A percentile compares a stretch with the other conserved stretches of the same genome.
Conservation (phyloP, 2,888 invertebrate genomes). For the Lepas anatifera region DNA sequence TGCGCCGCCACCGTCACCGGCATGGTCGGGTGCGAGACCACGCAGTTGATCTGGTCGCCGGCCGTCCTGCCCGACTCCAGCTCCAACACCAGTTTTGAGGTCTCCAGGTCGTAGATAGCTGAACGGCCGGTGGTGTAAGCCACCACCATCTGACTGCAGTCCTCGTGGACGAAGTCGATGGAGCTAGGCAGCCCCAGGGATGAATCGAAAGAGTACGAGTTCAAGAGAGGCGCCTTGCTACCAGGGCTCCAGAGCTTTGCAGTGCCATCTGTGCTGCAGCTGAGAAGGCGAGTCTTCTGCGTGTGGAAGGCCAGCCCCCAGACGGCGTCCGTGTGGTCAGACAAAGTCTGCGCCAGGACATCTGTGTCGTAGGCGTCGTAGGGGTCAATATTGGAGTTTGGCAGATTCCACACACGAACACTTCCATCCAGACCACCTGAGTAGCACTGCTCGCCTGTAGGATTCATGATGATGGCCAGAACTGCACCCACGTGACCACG, state of each 20-base stretch:
- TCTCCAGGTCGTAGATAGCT: conserved; percentile 82
- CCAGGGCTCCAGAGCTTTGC: conserved; percentile 85
- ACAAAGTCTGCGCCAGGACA: conserved; percentile 69
- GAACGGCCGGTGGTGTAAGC: conserved; percentile 74
- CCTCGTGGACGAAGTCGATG: conserved; percentile 90
- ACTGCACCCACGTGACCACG: conserved; percentile 91
- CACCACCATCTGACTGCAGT: conserved; percentile 79
- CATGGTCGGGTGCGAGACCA: conserved; percentile 91
- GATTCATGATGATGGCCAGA: conserved; percentile 83
- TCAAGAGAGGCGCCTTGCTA: conserved; percentile 61
- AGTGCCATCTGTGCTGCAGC: conserved; percentile 86
- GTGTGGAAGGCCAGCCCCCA: conserved; percentile 83
- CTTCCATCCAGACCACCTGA: conserved; percentile 89
- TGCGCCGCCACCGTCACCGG: conserved; percentile 93
- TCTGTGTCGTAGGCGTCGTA: conserved; percentile 92
- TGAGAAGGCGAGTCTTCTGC: conserved; percentile 70
- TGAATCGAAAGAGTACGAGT: conserved; percentile 65
- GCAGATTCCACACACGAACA: conserved; percentile 93
- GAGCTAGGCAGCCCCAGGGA: conserved; percentile 68
- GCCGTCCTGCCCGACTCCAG: conserved; percentile 50
- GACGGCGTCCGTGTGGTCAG: conserved; percentile 91
- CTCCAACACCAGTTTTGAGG: conserved; percentile 63
- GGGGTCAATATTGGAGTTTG: conserved; percentile 85
- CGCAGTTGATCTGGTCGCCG: conserved; percentile 54
- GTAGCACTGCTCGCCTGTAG: conserved; percentile 85